Evolutionary conservation across 1,140 invertebrate genomes (phyloP).

Genomic region (Galendromus occidentalis): DNA sequence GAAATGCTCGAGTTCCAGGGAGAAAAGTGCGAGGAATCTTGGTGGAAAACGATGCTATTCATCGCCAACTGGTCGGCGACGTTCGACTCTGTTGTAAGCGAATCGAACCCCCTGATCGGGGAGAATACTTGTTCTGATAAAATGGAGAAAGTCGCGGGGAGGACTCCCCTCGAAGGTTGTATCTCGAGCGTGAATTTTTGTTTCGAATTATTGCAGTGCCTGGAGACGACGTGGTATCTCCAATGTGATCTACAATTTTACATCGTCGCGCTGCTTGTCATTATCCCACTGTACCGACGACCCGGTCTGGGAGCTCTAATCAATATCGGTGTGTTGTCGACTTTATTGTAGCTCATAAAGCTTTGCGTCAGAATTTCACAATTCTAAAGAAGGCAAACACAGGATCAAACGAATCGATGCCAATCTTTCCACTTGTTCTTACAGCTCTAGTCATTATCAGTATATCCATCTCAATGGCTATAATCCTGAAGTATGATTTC

Average conservation of each 20-base stretch:
- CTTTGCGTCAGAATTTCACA: too few species aligned
- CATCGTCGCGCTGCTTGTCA: neutral
- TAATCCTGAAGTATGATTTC: neutral
- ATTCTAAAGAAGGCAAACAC: too few species aligned
- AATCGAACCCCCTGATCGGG: too few species aligned
- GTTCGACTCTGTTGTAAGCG: neutral
- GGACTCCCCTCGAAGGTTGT: too few species aligned
- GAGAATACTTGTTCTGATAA: too few species aligned
- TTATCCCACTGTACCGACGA: neutral
- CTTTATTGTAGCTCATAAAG: neutral
- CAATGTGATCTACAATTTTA: neutral
- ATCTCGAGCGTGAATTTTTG: neutral
- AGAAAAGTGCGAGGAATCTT: conserved; percentile 5
- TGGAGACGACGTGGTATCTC: conserved; percentile 1
- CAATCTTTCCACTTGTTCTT: neutral
- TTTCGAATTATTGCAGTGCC: neutral
- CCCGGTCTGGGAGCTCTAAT: neutral
- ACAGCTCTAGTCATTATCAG: neutral
- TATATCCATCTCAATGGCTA: neutral
- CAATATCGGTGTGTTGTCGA: neutral
- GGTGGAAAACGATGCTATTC: conserved; percentile 13
- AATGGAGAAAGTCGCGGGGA: too few species aligned
- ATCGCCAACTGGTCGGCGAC: conserved; percentile 12
- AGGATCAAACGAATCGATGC: too few species aligned
- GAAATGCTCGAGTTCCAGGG: neutral